A percentile compares a stretch with the other conserved stretches of the same genome.
These are phyloP conservation scores for Ormyrus rosae DNA, from an alignment of 2,888 invertebrate species.

Conservation along the genomic window DNA sequence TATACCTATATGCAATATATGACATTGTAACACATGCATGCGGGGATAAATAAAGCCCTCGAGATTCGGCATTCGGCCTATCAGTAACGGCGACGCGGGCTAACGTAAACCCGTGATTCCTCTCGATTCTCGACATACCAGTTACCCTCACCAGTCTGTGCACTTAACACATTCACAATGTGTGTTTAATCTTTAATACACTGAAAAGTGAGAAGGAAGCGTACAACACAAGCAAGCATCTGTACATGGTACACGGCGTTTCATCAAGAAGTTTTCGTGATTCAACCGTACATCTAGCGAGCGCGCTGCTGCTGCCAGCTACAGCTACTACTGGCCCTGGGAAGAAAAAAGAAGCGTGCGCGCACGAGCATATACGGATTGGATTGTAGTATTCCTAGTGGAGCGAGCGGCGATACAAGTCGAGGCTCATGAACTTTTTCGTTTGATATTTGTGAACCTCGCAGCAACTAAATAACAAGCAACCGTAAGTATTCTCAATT, in stretches of 20 bases:
- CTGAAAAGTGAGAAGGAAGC: no score
- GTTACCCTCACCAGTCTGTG: background rate
- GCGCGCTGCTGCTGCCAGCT: constrained; percentile 17
- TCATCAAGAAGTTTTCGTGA: no score
- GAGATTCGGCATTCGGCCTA: constrained; percentile 16
- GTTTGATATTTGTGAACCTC: constrained; percentile 38
- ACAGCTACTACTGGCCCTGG: constrained; percentile 26
- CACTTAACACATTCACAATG: background rate
- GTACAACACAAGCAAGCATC: no score
- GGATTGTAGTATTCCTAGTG: background rate
- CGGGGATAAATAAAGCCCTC: constrained; percentile 26
- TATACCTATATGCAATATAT: no score
- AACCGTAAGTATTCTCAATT: constrained; percentile 30
- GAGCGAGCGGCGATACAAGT: constrained; percentile 12
- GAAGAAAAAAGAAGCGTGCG: constrained; percentile 29
- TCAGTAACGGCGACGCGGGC: constrained; percentile 2
- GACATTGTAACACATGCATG: background rate
- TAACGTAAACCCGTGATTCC: constrained; percentile 26
- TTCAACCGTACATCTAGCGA: background rate
- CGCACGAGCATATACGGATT: constrained; percentile 1
- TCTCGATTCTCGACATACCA: background rate
- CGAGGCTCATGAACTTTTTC: constrained; percentile 52
- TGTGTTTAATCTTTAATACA: no score
- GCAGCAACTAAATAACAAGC: constrained; percentile 14
- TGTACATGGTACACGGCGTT: no score